Evolutionary conservation across 35 echinoderm and acorn worm genomes (phyloP).

Genomic region (Stichopus chloronotus): DNA sequence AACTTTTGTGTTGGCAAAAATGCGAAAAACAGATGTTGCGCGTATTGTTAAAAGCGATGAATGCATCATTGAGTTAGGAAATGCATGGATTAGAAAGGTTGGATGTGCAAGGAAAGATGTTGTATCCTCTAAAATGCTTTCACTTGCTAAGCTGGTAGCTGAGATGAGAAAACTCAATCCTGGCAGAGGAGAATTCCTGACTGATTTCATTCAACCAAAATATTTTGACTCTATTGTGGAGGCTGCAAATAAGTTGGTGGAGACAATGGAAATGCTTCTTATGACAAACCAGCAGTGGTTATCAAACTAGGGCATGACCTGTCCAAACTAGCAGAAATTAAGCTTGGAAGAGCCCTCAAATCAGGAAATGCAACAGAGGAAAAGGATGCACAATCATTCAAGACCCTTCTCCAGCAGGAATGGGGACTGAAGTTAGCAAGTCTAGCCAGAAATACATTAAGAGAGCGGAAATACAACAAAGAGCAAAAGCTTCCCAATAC

Average conservation of each 20-base stretch:
- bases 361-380: neutral
- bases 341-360: slow-evolving; percentile 23
- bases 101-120: neutral
- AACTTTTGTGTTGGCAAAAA: neutral
- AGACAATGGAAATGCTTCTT: neutral
- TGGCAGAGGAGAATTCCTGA: neutral
- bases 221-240: neutral
- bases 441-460: slow-evolving; percentile 9
- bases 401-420: slow-evolving; percentile 35
- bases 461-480: slow-evolving; percentile 50
- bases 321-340: slow-evolving; percentile 18
- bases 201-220: neutral
- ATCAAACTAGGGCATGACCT: slow-evolving; percentile 58
- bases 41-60: neutral
- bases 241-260: neutral
- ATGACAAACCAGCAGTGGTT: neutral
- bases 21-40: neutral
- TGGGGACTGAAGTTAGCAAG: slow-evolving; percentile 54
- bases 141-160: too few relatives aligned
- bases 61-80: neutral
- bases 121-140: neutral
- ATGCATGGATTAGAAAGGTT: neutral
- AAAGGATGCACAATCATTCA: slow-evolving; percentile 33
- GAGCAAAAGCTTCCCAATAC: slow-evolving; percentile 33
- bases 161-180: too few relatives aligned